Conservation (phyloP, 2,113 vertebrate species). For the Edolisoma coerulescens region DNA sequence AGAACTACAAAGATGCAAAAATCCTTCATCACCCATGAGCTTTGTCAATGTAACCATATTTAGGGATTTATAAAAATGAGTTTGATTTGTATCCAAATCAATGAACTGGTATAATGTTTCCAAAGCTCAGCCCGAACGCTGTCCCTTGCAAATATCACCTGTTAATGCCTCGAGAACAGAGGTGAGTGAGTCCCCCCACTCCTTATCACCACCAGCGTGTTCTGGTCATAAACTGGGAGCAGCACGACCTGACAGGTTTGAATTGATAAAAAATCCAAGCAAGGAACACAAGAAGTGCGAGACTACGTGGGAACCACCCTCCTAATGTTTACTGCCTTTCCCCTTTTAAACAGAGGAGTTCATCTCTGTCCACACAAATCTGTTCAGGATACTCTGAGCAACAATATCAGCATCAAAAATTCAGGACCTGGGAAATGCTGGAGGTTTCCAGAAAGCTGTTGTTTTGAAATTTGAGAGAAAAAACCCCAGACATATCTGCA, state of each 20-base stretch:
- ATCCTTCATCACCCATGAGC: background rate
- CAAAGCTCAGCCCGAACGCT: background rate
- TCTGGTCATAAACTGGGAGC: background rate
- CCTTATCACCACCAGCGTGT: background rate
- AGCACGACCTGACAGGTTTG: background rate
- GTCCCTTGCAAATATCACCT: background rate
- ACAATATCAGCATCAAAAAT: background rate
- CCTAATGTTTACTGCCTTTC: background rate
- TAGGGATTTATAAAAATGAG: fast-evolving
- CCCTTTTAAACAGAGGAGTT: background rate
- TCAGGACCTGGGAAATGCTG: background rate
- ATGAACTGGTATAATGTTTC: background rate
- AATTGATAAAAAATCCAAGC: background rate
- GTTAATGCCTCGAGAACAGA: background rate
- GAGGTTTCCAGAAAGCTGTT: background rate
- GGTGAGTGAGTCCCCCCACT: fast-evolving
- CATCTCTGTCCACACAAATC: background rate
- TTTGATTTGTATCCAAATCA: background rate
- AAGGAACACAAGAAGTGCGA: background rate
- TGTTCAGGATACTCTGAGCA: fast-evolving
- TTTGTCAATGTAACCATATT: background rate
- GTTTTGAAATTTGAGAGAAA: background rate
- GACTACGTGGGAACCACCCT: fast-evolving
- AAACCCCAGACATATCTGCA: fast-evolving
- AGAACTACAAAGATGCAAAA: background rate